These are phyloP conservation scores for Pogoniulus pusillus DNA, from an alignment of 2,797 vertebrate species.

Conservation along the genomic window DNA sequence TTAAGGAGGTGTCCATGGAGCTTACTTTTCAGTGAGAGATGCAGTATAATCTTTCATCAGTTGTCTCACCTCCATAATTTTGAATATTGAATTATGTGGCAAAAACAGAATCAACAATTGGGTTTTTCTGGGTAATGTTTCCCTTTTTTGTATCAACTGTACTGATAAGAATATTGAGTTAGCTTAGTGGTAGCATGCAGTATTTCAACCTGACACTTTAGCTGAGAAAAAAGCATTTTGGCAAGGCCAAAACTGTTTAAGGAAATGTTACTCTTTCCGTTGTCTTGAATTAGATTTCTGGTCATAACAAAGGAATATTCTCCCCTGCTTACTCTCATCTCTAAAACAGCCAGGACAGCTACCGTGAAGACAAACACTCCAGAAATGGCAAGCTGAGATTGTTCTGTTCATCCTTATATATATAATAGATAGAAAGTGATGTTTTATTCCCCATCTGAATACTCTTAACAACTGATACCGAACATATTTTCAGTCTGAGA, in stretches of 20 bases:
- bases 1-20: not conserved
- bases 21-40: not conserved
- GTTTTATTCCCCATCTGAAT: not conserved
- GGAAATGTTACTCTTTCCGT: not conserved
- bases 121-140: not conserved
- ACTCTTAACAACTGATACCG: not conserved
- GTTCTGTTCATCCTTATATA: not conserved
- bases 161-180: not conserved
- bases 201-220: not conserved
- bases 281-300: not conserved
- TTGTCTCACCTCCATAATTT: not conserved
- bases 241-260: not conserved
- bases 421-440: not conserved
- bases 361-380: not conserved
- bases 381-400: not conserved
- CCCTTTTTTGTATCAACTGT: not conserved
- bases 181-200: not conserved
- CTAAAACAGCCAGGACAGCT: not conserved
- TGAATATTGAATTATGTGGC: not conserved
- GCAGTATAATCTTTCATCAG: not conserved
- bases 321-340: not conserved
- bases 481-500: not conserved
- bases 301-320: not conserved
- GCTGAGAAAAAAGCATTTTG: not conserved
- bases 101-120: accelerated